These are phyloP conservation scores for Solea senegalensis DNA, from an alignment of 2,113 vertebrate species.

Conservation along the genomic window DNA sequence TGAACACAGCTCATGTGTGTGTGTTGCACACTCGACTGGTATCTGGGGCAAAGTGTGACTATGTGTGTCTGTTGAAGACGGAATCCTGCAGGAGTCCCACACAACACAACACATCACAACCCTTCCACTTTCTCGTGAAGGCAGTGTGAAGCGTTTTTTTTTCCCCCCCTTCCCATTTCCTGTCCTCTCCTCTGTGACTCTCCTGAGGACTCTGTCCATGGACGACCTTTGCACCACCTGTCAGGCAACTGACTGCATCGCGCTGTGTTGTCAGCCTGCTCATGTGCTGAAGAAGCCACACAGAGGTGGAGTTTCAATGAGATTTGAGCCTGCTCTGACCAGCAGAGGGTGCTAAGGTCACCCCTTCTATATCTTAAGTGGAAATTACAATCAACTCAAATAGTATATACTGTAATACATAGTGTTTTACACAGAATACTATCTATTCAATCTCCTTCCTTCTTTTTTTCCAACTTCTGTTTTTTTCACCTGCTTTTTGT, in stretches of 20 bases:
- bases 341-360: constrained; percentile 64
- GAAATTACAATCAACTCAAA: constrained; percentile 13
- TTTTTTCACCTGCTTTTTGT: not conserved
- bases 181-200: constrained; percentile 12
- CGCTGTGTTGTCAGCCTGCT: constrained; percentile 34
- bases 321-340: constrained; percentile 28
- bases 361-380: constrained; percentile 13
- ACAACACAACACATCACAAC: constrained; percentile 15
- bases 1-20: constrained; percentile 58
- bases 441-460: no score
- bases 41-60: constrained; percentile 62
- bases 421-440: not conserved
- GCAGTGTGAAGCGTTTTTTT: constrained; percentile 5
- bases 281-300: constrained; percentile 37
- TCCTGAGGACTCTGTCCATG: constrained; percentile 15
- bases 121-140: constrained; percentile 17
- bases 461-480: no score
- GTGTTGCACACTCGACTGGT: constrained; percentile 42
- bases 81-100: constrained; percentile 8
- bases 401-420: no score
- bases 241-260: constrained; percentile 22
- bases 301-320: constrained; percentile 20
- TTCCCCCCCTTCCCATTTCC: constrained; percentile 15
- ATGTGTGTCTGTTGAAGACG: constrained; percentile 39
- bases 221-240: constrained; percentile 37